Base-by-base conservation (phyloP, 2,888 invertebrate genomes). In the Parnassius apollo region DNA sequence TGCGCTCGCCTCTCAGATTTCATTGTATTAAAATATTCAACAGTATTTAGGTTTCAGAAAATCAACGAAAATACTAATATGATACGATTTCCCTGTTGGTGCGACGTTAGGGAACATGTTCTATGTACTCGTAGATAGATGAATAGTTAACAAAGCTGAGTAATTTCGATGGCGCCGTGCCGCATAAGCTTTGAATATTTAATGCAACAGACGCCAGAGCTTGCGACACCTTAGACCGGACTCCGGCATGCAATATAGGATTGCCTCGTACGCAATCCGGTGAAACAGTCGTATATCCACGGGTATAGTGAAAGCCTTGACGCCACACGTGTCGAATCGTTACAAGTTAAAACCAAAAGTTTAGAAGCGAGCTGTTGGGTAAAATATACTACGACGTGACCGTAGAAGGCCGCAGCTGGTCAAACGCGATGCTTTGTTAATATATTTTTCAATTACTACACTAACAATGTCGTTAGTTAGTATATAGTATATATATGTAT, bases 351-450 rank as follows among this genome's bases (percentile, higher is more conserved):
- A 69, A 71, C 66, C 66, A 68, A 68, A 70, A 71, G 69, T 68
- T 54, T 50, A 46, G 48, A 58, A 22, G 25, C 64, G 61, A 57
- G 61, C 75, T 73, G 77, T 77, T 67, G 74, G 76, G 71, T 73
- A 71, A 71, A 71, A 73, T 74, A 75, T 72, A 66, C 73, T 74
- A 75, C 75, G 46, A 8, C 81, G 49, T 54, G 86, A 86, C 88
- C 88, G 84, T 82, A 75, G 82, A 86, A 88, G 87, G 87, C 85
- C 85, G 77, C 90, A 90, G 86, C 86, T 91, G 90, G 68, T 66
- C 77, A 87, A 90, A 90, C 77, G 81, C 65, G 68, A 66, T 65
- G 70, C 69, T 64, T 50, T 56, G 56, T 62, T 58, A 42, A 75
- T 70, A 71, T 77, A 71, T 77, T 76, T 80, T 80, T 80, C 83